Evolutionary conservation across 1,140 invertebrate genomes (phyloP).

Genomic region (Anoplophora glabripennis): DNA sequence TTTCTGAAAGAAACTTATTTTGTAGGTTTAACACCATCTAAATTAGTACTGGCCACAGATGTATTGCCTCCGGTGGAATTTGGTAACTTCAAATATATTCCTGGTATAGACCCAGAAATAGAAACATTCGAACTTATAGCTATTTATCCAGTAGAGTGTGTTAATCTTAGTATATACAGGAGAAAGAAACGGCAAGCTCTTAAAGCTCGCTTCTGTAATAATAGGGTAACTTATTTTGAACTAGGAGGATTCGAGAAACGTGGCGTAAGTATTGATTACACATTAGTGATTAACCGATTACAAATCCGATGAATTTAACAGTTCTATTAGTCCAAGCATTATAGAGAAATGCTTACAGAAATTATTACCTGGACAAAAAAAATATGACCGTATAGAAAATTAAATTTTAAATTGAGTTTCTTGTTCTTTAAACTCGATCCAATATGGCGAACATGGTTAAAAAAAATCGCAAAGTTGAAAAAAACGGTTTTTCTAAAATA

Average conservation of each 20-base stretch:
- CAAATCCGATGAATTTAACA: too few species aligned
- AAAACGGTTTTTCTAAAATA: too few species aligned
- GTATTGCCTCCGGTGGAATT: constrained; percentile 44
- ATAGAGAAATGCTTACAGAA: too few species aligned
- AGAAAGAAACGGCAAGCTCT: constrained; percentile 52
- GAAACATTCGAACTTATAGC: constrained; percentile 59
- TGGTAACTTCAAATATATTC: constrained; percentile 41
- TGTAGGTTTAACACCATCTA: constrained; percentile 55
- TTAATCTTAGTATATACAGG: constrained; percentile 58
- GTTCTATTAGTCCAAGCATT: too few species aligned
- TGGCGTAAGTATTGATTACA: constrained; percentile 42
- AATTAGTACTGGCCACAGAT: constrained; percentile 57
- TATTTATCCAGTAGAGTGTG: constrained; percentile 56
- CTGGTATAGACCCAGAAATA: constrained; percentile 53
- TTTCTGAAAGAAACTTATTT: neutral
- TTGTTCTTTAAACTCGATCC: too few species aligned
- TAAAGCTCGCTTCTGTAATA: constrained; percentile 56
- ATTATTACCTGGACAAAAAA: too few species aligned
- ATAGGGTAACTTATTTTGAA: constrained; percentile 52
- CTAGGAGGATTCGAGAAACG: constrained; percentile 49
- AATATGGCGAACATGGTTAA: too few species aligned
- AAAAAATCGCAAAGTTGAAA: too few species aligned
- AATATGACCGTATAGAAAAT: too few species aligned
- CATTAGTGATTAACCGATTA: neutral
- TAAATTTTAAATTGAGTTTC: too few species aligned